These are phyloP conservation scores for Pemphigus obesinymphae DNA, from an alignment of 1,140 invertebrate genomes.

Conservation along the genomic window DNA sequence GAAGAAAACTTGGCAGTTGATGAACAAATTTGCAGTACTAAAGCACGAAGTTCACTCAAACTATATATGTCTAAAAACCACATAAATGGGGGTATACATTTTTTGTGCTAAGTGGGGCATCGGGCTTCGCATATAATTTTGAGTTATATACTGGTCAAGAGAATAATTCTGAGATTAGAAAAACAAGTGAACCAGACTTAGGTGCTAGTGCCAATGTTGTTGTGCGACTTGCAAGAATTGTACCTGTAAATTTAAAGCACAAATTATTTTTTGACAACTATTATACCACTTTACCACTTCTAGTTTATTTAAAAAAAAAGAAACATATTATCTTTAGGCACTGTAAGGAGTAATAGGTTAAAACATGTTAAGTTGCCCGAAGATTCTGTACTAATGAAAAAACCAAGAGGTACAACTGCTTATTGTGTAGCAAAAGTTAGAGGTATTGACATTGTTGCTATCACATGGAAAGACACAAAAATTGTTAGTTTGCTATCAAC, in stretches of 20 bases:
- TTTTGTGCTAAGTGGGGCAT: too few relatives aligned
- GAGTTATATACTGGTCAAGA: background rate
- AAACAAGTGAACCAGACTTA: background rate
- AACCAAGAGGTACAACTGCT: background rate
- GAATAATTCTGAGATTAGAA: background rate
- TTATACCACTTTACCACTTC: background rate
- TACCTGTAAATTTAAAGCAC: background rate
- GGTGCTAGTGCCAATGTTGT: background rate
- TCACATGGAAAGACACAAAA: conserved; percentile 50
- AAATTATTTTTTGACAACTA: background rate
- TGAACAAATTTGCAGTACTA: conserved; percentile 5
- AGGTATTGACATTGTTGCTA: background rate
- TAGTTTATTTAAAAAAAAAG: too few relatives aligned
- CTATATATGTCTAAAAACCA: conserved; percentile 41
- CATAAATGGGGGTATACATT: too few relatives aligned
- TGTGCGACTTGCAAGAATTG: background rate
- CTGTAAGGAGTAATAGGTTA: too few relatives aligned
- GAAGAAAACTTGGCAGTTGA: conserved; percentile 28
- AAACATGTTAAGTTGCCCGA: too few relatives aligned
- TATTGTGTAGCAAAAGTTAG: background rate
- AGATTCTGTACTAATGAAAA: background rate
- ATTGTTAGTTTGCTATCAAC: conserved; percentile 50
- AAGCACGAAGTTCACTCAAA: conserved; percentile 41
- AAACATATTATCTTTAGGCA: too few relatives aligned
- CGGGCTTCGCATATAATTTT: background rate